Evolutionary conservation across 2,113 vertebrate species (phyloP).

Genomic region (Sturnira hondurensis): DNA sequence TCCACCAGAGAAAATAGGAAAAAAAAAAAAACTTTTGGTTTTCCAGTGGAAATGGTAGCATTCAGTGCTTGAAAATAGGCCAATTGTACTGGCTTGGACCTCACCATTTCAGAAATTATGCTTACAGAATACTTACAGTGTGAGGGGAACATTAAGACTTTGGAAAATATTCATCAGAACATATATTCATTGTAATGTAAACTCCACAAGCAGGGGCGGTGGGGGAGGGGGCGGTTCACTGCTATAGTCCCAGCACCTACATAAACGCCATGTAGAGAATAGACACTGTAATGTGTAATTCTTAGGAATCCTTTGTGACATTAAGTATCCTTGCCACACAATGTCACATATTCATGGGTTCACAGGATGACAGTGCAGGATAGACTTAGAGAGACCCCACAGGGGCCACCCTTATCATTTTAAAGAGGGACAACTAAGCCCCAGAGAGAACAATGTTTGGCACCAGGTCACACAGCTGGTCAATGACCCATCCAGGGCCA

Average conservation of each 20-base stretch:
- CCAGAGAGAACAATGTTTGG: neutral
- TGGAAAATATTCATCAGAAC: neutral
- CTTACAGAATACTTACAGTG: neutral
- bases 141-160: neutral
- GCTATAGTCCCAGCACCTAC: neutral
- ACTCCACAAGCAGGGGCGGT: neutral
- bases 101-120: conserved; percentile 27
- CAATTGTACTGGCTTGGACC: neutral
- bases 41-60: neutral
- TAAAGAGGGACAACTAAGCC: neutral
- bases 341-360: neutral
- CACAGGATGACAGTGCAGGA: neutral
- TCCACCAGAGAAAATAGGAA: neutral
- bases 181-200: neutral
- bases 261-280: neutral
- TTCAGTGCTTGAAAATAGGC: neutral
- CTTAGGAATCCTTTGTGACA: conserved; percentile 13
- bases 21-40: neutral
- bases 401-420: neutral
- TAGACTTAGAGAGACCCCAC: neutral
- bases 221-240: neutral
- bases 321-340: neutral
- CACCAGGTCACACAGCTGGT: neutral
- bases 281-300: neutral
- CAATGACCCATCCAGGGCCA: neutral